Evolutionary conservation across 2,113 vertebrate genomes (phyloP), one percentile per base, ranked within the genome.

Genomic region (Trichomycterus rosablanca): DNA sequence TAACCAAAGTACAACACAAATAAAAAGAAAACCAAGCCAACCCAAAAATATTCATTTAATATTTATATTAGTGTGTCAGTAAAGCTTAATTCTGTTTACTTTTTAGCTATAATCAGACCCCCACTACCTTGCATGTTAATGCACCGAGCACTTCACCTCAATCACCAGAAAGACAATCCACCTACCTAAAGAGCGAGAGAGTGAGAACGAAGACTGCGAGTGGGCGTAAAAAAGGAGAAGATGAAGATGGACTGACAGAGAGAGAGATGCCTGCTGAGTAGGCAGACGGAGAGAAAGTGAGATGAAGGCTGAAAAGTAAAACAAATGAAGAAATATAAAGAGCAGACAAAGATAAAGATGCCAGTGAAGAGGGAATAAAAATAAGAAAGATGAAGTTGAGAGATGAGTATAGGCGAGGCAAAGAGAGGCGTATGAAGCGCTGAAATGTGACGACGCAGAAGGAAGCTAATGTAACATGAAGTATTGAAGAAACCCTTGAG

Each of bases 121-220:
- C 3, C 16, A 19, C 40, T 14, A 54, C 40, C 50, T 7, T 24
- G 16, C 68, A 43, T 56, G 49, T 59, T 70, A 64, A 70, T 64
- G 48, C 45, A 69, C 59, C 67, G 59, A 44, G 32, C 59, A 30
- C 53, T 63, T 39, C 42, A 30, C 45, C 52, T 35, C 53, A 58
- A 22, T 30, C 45, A 45, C 39, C 39, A 54, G 50, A 63, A 50
- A 46, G 40, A 35, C 11, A 16, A n/a, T n/a, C 50, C 48, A 26
- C 39, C 12, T 26, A 44, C 15, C 51, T 32, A 7, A 20, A 37
- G 43, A 14, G 14, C 24, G 10, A 3, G 23, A 51, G 56, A 44
- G 48, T 3, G 28, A 55, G 46, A 62, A 62, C 48, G 44, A 53
- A 63, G 63, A 57, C 56, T 5, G 44, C 24, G 46, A 62, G 59